Percentiles rank a stretch among this genome's conserved stretches.
phyloP scores from a whole-genome alignment of 2,888 invertebrate species.

The Notodonta ziczac region DNA sequence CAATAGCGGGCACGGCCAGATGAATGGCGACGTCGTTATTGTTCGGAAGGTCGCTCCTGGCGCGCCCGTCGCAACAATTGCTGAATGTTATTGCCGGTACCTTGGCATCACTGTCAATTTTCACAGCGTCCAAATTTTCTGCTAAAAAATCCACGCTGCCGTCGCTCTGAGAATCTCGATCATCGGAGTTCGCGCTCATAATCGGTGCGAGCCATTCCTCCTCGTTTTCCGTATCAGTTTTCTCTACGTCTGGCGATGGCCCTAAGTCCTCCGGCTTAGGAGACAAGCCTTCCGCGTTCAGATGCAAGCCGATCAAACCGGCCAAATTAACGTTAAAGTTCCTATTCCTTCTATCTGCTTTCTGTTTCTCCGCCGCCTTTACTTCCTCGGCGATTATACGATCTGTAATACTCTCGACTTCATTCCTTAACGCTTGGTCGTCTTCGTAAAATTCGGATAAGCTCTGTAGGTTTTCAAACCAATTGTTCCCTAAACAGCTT shows the following conservation, averaged over 20 bases:
- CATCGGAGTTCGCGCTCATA: conserved; percentile 74
- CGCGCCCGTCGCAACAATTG: conserved; percentile 73
- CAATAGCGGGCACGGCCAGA: conserved; percentile 76
- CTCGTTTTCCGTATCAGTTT: conserved; percentile 60
- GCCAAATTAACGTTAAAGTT: conserved; percentile 78
- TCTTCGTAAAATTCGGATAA: conserved; percentile 82
- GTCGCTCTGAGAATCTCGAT: conserved; percentile 54
- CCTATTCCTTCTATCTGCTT: conserved; percentile 47
- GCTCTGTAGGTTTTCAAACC: conserved; percentile 72
- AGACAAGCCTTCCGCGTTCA: conserved; percentile 69
- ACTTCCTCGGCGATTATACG: conserved; percentile 63
- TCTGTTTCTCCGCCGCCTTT: conserved; percentile 43
- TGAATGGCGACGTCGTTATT: conserved; percentile 69
- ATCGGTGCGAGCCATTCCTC: conserved; percentile 80
- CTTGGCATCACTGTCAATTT: conserved; percentile 70
- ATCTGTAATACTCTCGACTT: conserved; percentile 71
- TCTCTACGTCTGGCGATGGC: conserved; percentile 61
- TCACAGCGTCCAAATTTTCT: conserved; percentile 64
- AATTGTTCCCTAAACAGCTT: conserved; percentile 63
- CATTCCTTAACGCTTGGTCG: conserved; percentile 65
- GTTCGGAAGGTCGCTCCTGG: conserved; percentile 57
- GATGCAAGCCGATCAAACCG: conserved; percentile 67
- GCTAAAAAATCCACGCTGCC: conserved; percentile 64
- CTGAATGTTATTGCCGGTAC: conserved; percentile 80
- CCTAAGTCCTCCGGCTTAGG: conserved; percentile 60